These are phyloP conservation scores for Phalanger gymnotis DNA, from an alignment of 2,797 vertebrate genomes.

Conservation along the genomic window DNA sequence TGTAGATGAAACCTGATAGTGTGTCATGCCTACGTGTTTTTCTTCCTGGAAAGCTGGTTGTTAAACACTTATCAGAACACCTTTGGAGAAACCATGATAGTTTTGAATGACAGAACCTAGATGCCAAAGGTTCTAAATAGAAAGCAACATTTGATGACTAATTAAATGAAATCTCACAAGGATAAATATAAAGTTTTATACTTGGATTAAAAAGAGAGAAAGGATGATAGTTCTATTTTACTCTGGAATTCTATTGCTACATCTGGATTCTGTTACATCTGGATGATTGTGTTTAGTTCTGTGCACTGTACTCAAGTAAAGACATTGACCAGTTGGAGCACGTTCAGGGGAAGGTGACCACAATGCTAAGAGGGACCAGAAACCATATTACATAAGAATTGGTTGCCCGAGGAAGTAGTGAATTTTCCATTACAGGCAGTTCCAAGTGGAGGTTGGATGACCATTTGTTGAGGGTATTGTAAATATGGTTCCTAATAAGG, in stretches of 20 bases:
- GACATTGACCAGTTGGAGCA: neutral
- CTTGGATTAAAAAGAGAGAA: neutral
- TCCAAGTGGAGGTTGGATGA: neutral
- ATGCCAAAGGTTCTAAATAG: neutral
- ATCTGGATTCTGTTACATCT: neutral
- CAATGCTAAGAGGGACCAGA: neutral
- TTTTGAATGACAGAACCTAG: neutral
- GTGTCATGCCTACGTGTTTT: neutral
- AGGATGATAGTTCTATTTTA: neutral
- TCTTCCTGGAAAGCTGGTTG: neutral
- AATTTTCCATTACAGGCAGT: neutral
- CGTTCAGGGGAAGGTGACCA: neutral
- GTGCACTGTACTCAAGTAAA: neutral
- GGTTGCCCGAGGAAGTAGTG: neutral
- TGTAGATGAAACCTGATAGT: neutral
- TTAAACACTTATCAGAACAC: too few relatives aligned
- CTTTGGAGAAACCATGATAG: neutral
- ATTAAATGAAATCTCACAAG: neutral
- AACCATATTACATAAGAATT: neutral
- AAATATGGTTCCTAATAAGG: neutral
- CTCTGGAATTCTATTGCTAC: neutral
- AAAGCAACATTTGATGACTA: neutral
- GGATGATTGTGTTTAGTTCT: neutral
- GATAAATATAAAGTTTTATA: neutral
- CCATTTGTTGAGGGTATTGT: neutral